A percentile compares a stretch with the other conserved stretches of the same genome.
phyloP scores from a whole-genome alignment of 2,888 invertebrate genomes.

The Eledona agricola region DNA sequence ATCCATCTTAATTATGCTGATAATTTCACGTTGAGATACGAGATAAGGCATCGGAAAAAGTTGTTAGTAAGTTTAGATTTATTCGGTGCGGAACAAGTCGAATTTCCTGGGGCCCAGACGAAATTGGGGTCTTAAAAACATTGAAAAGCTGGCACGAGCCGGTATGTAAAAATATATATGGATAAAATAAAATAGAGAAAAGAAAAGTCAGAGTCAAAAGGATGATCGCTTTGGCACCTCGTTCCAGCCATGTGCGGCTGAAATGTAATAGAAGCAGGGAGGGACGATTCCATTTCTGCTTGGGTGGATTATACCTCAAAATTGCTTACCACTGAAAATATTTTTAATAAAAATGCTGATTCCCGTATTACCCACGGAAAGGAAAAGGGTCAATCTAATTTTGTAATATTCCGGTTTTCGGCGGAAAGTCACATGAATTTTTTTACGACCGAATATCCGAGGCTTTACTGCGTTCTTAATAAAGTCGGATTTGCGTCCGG shows the following conservation, averaged over 20 bases:
- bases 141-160: conserved; percentile 11
- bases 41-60: conserved; percentile 20
- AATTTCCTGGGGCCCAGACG: too few species aligned
- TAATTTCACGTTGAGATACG: conserved; percentile 48
- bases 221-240: conserved; percentile 40
- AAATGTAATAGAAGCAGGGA: conserved; percentile 38
- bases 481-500: too few species aligned
- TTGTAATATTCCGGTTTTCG: conserved; percentile 24
- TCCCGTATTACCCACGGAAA: conserved; percentile 28
- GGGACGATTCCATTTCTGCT: conserved; percentile 39
- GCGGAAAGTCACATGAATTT: conserved; percentile 33
- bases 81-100: conserved; percentile 28
- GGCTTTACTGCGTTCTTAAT: conserved; percentile 11
- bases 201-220: conserved; percentile 25
- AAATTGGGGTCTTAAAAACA: conserved; percentile 15
- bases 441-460: conserved; percentile 18
- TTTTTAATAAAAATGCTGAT: conserved; percentile 41
- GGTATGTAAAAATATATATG: conserved; percentile 21
- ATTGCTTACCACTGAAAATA: conserved; percentile 43
- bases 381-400: conserved; percentile 38
- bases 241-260: conserved; percentile 40
- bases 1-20: conserved; percentile 54
- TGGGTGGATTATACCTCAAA: conserved; percentile 40
- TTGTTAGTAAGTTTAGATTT: conserved; percentile 14
- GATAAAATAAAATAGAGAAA: conserved; percentile 31